These are phyloP conservation scores for Temnopleurus reevesii DNA, from an alignment of 53 echinoderm and acorn worm genomes.

Conservation along the genomic window DNA sequence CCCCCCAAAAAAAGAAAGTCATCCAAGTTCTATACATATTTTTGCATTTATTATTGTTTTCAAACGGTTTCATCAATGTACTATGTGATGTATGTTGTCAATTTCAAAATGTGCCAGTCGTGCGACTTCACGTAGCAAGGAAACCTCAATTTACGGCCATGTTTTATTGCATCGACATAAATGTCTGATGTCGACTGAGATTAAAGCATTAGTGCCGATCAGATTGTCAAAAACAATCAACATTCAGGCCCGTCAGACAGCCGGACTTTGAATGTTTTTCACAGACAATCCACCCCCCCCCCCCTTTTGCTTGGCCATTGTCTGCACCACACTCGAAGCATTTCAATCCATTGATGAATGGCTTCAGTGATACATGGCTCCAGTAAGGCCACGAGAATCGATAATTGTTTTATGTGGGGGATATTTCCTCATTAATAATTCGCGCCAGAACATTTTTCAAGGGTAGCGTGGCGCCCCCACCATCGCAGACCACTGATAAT, in stretches of 20 bases:
- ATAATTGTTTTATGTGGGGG: background rate
- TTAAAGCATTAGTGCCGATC: background rate
- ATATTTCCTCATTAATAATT: constrained; percentile 1
- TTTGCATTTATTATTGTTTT: no score
- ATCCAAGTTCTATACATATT: no score
- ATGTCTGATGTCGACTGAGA: constrained; percentile 7
- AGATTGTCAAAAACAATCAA: background rate
- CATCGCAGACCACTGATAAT: background rate
- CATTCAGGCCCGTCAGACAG: background rate
- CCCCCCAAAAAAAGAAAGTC: no score
- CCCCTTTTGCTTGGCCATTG: background rate
- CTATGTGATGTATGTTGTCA: no score
- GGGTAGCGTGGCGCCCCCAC: background rate
- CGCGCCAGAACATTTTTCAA: background rate
- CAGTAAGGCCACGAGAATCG: background rate
- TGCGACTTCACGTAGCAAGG: no score
- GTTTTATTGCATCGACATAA: constrained; percentile 6
- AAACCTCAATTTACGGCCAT: background rate
- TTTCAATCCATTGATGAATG: background rate
- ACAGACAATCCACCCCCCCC: constrained; percentile 8
- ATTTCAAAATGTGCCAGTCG: no score
- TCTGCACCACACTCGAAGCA: background rate
- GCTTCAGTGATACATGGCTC: background rate
- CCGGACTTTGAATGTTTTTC: constrained; percentile 10
- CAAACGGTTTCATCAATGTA: no score